Percentiles rank a stretch among this genome's conserved stretches.
Evolutionary conservation across 2,797 vertebrate species (phyloP).

Genomic region (Fistularia commersonii): DNA sequence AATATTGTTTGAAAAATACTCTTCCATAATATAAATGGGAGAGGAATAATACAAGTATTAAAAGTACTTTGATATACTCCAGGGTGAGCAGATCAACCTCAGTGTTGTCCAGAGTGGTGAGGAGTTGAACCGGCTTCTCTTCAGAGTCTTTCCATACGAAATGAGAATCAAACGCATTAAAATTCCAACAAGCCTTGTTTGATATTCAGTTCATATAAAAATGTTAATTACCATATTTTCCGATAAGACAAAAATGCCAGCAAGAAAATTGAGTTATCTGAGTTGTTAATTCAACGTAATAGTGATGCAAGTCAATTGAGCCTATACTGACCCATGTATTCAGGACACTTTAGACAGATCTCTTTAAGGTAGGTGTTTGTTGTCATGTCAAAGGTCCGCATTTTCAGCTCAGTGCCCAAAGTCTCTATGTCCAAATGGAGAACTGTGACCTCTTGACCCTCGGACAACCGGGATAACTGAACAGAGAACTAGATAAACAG

Average conservation of each 20-base stretch:
- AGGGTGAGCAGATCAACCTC: conserved; percentile 88
- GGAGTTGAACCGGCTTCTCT: conserved; percentile 84
- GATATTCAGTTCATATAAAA: neutral
- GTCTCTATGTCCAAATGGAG: conserved; percentile 84
- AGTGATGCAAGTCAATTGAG: neutral
- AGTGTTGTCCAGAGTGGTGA: conserved; percentile 92
- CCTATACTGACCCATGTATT: conserved; percentile 84
- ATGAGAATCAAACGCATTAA: conserved; percentile 10
- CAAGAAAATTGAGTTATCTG: neutral
- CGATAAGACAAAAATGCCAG: neutral
- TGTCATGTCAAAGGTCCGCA: conserved; percentile 88
- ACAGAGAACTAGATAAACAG: conserved; percentile 79
- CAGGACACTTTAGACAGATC: conserved; percentile 90
- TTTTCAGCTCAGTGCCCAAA: conserved; percentile 87
- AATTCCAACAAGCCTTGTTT: neutral
- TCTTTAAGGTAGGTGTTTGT: conserved; percentile 87
- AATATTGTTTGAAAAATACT: neutral
- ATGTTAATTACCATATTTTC: neutral
- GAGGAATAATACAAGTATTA: neutral
- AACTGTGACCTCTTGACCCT: conserved; percentile 77
- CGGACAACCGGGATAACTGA: conserved; percentile 82
- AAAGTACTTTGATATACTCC: conserved; percentile 86
- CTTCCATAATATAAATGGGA: neutral
- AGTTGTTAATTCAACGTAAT: conserved; percentile 1
- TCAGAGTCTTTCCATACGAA: conserved; percentile 80